Evolutionary conservation across 2,797 vertebrate species (phyloP), one percentile per base, ranked within the genome.

Genomic region (Gymnodraco acuticeps): DNA sequence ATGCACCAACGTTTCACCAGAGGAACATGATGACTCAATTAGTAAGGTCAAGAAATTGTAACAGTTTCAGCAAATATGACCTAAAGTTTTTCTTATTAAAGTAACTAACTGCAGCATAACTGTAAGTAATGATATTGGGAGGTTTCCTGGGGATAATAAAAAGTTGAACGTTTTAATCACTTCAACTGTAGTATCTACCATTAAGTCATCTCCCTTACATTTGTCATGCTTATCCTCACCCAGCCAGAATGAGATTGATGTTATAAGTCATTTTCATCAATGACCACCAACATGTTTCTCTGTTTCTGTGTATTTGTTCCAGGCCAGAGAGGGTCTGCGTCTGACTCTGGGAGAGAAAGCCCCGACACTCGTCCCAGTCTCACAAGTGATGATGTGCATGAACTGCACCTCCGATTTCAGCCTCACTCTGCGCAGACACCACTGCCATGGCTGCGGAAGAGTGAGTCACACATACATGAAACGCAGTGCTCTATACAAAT

Each of bases 311-410:
- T 79, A 82, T 85, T 56, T 75, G 23, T 91, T 81, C n/a, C 81
- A 95, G 98, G 83, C 95, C 78, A 93, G 96, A 65, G 96, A 98
- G 88, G 93, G 91, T 62, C 87, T 95, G 71, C 95, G 94, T 64
- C 91, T 94, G 81, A 91, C 93, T 81, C 92, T 99, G 0, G 98
- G 98, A 47, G 97, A 98, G 87, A 96, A 96, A 67, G 96, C 97
- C 38, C 98, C 98, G 10, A 96, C 96, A 0, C 91, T 98, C 77
- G 96, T 98, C 79, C 96, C 97, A 0, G 96, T 97, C 83, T 97
- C 97, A 3, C 96, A 98, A 1, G 96, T 95, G 74, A 95, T 96
- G 95, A 97, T 98, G 96, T 99, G 98, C 87, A 99, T 99, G 98
- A 98, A 97, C 92, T 99, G 98, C 41, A 96, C 96, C 52, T 96